Evolutionary conservation across 1,140 invertebrate genomes (phyloP).

Genomic region (Meloidogyne exigua): DNA sequence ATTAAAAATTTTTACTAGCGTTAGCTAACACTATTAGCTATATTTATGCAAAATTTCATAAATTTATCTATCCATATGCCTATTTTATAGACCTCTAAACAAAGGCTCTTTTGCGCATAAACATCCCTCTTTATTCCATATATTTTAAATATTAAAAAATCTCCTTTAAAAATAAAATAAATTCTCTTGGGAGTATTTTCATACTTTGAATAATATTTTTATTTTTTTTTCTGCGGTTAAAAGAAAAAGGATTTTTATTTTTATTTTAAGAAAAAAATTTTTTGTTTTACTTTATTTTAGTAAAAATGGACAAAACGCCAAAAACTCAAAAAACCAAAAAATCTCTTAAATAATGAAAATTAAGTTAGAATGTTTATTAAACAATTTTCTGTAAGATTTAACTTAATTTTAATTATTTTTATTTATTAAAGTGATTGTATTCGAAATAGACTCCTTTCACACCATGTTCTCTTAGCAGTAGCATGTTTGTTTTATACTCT

Average conservation of each 20-base stretch:
- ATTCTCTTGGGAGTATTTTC: background rate
- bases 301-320: constrained; percentile 2
- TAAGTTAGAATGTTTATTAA: background rate
- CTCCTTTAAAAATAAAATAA: background rate
- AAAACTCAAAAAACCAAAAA: background rate
- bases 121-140: background rate
- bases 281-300: background rate
- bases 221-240: too few relatives aligned
- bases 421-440: background rate
- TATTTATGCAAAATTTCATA: background rate
- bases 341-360: too few relatives aligned
- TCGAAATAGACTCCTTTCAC: constrained; percentile 3
- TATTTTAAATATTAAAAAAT: background rate
- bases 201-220: background rate
- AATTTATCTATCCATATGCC: background rate
- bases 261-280: background rate
- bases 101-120: background rate
- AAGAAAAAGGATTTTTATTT: background rate
- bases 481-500: constrained; percentile 23
- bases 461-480: constrained; percentile 14
- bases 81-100: background rate
- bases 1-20: background rate
- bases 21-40: background rate
- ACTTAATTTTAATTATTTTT: background rate
- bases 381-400: background rate